Percentiles rank a stretch among this genome's conserved stretches.
Evolutionary conservation across 2,888 invertebrate species (phyloP).

Genomic region (Ditula angustiorana): DNA sequence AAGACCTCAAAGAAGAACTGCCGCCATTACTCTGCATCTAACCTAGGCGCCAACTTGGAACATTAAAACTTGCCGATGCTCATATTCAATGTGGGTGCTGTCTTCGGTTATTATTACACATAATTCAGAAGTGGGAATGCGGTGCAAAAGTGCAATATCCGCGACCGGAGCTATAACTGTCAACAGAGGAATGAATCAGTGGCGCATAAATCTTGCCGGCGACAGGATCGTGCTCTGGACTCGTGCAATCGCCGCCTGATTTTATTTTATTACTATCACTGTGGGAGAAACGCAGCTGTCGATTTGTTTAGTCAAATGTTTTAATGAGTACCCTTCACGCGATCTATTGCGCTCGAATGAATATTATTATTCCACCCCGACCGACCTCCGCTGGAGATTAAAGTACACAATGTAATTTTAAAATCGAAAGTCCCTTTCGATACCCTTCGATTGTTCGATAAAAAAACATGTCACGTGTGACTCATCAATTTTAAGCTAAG

Average conservation of each 20-base stretch:
- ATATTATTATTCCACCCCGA: conserved; percentile 37
- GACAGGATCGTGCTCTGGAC: conserved; percentile 66
- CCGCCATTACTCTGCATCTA: conserved; percentile 41
- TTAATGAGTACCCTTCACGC: conserved; percentile 55
- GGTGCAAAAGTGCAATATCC: conserved; percentile 81
- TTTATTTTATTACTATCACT: conserved; percentile 72
- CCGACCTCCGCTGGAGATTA: conserved; percentile 33
- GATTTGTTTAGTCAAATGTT: conserved; percentile 73
- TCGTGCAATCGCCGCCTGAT: conserved; percentile 67
- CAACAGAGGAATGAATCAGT: conserved; percentile 80
- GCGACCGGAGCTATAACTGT: conserved; percentile 76
- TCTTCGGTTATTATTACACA: conserved; percentile 71
- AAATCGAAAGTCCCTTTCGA: conserved; percentile 55
- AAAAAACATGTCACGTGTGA: conserved; percentile 58
- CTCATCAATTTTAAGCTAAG: conserved; percentile 60
- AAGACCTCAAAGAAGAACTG: neutral
- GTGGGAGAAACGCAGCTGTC: conserved; percentile 58
- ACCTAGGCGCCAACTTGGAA: conserved; percentile 41
- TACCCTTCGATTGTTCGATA: conserved; percentile 38
- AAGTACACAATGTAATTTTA: conserved; percentile 40
- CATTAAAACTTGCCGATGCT: conserved; percentile 47
- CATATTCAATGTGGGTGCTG: conserved; percentile 46
- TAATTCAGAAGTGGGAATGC: conserved; percentile 74
- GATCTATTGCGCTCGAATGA: conserved; percentile 35
- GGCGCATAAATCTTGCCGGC: conserved; percentile 72